Evolutionary conservation across 2,888 invertebrate species (phyloP).

Genomic region (Acanthosepion esculentum): DNA sequence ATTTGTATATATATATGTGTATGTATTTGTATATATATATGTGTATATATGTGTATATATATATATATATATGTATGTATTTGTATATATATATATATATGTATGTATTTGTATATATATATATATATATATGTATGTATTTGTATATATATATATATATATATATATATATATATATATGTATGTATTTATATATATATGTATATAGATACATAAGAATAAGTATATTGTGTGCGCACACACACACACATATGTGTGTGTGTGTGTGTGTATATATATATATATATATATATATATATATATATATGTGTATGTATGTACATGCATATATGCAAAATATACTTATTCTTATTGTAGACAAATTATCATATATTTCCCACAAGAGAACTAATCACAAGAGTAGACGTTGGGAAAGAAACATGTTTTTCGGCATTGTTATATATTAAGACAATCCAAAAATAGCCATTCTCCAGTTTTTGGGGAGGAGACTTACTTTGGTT

Average conservation of each 20-base stretch:
- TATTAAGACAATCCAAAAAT: constrained; percentile 33
- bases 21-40: neutral
- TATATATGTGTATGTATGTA: neutral
- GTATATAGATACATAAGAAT: too few species aligned
- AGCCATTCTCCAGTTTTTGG: constrained; percentile 33
- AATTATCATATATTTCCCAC: neutral
- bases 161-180: neutral
- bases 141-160: neutral
- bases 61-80: neutral
- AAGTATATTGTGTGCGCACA: neutral
- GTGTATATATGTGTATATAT: neutral
- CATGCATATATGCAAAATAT: neutral
- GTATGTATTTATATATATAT: neutral
- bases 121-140: neutral
- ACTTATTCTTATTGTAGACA: neutral
- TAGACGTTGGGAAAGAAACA: neutral
- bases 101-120: neutral
- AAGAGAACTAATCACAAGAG: neutral
- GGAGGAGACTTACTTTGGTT: constrained; percentile 23
- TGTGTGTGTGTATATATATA: neutral
- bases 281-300: neutral
- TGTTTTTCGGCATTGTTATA: constrained; percentile 22
- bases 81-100: too few species aligned
- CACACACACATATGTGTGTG: neutral
- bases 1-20: too few species aligned